A percentile compares a stretch with the other conserved stretches of the same genome.
phyloP scores from a whole-genome alignment of 2,797 vertebrate genomes.

The Acipenser transmontanus region DNA sequence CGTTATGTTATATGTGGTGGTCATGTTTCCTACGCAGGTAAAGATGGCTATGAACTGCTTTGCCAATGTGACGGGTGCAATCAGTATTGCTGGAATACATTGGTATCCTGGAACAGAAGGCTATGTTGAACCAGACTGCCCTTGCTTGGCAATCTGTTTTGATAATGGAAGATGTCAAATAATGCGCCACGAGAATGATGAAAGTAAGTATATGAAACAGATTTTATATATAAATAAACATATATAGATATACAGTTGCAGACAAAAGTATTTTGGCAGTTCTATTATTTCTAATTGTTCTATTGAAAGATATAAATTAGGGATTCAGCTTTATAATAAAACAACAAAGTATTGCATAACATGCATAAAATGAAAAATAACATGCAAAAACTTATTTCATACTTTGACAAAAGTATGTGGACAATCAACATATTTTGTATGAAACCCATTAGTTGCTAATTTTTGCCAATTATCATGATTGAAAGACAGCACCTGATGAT shows the following conservation, averaged over 20 bases:
- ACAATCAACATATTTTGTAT: too few species aligned
- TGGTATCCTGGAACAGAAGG: constrained; percentile 91
- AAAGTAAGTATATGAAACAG: constrained; percentile 61
- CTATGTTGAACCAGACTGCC: constrained; percentile 85
- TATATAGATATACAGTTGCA: not conserved
- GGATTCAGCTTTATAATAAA: too few species aligned
- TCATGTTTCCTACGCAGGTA: constrained; percentile 54
- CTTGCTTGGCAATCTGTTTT: constrained; percentile 89
- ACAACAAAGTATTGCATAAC: too few species aligned
- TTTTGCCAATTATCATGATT: too few species aligned
- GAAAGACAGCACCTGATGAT: too few species aligned
- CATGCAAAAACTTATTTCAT: too few species aligned
- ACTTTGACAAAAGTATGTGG: too few species aligned
- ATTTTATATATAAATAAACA: not conserved
- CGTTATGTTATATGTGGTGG: not conserved
- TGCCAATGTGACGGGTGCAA: constrained; percentile 67
- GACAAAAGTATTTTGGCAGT: too few species aligned
- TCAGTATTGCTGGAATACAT: constrained; percentile 87
- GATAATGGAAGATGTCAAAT: constrained; percentile 91
- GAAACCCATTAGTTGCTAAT: too few species aligned
- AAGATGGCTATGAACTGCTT: constrained; percentile 88
- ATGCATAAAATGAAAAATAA: too few species aligned
- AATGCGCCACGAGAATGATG: constrained; percentile 92
- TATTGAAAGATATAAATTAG: too few species aligned
- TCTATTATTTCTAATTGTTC: too few species aligned